phyloP scores from a whole-genome alignment of 2,113 vertebrate species.

The Chroicocephalus ridibundus region DNA sequence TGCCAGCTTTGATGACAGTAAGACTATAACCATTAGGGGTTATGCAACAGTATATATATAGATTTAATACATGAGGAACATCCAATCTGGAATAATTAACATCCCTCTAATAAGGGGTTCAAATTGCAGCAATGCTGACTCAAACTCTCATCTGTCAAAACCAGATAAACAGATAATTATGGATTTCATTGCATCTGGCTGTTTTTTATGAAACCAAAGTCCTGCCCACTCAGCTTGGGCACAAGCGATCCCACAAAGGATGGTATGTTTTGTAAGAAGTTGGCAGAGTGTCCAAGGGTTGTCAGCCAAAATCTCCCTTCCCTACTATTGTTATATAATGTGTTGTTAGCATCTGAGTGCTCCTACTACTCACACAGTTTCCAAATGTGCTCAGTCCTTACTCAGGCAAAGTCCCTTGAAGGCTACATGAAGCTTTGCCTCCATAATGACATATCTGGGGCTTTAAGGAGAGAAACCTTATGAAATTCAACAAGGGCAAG shows the following conservation, averaged over 20 bases:
- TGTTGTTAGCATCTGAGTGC: neutral
- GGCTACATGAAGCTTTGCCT: neutral
- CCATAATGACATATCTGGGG: neutral
- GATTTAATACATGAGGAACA: neutral
- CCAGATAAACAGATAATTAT: neutral
- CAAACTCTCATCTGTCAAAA: neutral
- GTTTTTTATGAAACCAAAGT: neutral
- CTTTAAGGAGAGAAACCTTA: neutral
- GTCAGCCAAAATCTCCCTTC: neutral
- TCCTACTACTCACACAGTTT: neutral
- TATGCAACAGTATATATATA: neutral
- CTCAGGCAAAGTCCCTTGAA: neutral
- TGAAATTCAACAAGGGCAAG: no score
- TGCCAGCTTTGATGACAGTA: neutral
- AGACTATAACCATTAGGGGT: neutral
- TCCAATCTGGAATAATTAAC: slow-evolving; percentile 1
- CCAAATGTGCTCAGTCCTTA: neutral
- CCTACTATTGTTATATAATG: neutral
- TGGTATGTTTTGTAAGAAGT: neutral
- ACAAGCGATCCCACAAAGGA: neutral
- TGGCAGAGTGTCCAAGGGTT: neutral
- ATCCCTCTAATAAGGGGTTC: neutral
- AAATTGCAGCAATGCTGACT: neutral
- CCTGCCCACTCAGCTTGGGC: neutral
- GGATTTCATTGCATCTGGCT: neutral